A percentile compares a stretch with the other conserved stretches of the same genome.
These are phyloP conservation scores for Acomys russatus DNA, from an alignment of 2,797 vertebrate genomes.

Conservation along the genomic window DNA sequence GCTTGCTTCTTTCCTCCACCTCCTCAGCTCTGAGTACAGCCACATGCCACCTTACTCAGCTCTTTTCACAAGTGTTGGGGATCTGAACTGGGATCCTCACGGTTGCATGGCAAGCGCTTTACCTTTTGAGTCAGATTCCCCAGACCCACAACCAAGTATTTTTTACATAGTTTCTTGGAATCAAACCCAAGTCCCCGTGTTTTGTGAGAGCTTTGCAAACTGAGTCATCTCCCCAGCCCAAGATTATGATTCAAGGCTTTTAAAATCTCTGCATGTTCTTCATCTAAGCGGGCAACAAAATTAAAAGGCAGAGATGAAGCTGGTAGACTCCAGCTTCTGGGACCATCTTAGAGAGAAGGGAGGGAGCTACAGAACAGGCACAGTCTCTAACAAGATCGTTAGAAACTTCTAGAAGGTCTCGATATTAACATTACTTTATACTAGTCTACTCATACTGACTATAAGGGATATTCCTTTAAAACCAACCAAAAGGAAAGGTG, in stretches of 20 bases:
- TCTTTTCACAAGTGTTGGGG: too few relatives aligned
- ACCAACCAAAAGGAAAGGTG: too few relatives aligned
- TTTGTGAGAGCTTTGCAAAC: neutral
- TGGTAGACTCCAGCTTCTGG: neutral
- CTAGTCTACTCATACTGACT: neutral
- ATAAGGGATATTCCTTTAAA: constrained; percentile 14
- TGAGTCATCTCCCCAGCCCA: neutral
- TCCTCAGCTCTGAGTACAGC: neutral
- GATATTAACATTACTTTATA: neutral
- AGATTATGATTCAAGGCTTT: neutral
- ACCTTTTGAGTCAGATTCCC: neutral
- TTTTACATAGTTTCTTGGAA: neutral
- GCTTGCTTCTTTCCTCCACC: neutral
- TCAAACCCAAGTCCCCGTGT: neutral
- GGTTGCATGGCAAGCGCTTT: neutral
- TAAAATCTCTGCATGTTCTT: neutral
- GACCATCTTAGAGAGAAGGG: neutral
- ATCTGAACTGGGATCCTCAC: neutral
- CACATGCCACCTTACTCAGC: neutral
- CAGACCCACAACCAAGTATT: neutral
- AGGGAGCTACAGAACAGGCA: neutral
- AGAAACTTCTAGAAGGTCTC: constrained; percentile 23
- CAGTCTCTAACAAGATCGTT: neutral
- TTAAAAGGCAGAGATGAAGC: neutral
- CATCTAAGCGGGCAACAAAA: neutral